Evolutionary conservation across 2,888 invertebrate species (phyloP).

Genomic region (Folsomia manolachei): DNA sequence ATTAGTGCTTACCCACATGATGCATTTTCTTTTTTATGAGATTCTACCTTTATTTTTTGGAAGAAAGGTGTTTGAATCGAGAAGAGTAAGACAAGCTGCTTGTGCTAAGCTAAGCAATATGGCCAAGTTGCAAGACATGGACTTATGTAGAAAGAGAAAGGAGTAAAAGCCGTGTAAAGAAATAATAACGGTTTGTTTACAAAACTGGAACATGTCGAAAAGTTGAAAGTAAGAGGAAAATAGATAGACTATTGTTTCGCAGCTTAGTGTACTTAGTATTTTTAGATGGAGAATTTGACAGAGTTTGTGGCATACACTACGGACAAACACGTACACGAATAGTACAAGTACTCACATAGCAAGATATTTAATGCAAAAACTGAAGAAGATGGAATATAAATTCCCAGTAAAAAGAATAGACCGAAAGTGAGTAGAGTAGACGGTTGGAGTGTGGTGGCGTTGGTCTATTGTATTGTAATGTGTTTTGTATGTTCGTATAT

Average conservation of each 20-base stretch:
- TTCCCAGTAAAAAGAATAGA: not conserved
- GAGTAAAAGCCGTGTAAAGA: not conserved
- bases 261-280: slow-evolving; percentile 13
- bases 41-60: slow-evolving; percentile 18
- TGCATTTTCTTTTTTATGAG: slow-evolving; percentile 20
- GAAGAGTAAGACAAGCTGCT: slow-evolving; percentile 13
- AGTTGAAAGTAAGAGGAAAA: slow-evolving; percentile 14
- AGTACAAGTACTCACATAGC: not conserved
- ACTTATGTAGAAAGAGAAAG: not conserved
- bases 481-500: too few relatives aligned
- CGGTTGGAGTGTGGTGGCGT: not conserved
- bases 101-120: not conserved
- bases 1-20: slow-evolving; percentile 16
- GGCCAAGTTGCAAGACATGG: not conserved
- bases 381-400: slow-evolving; percentile 6
- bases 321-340: too few relatives aligned
- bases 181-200: slow-evolving; percentile 22
- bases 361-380: slow-evolving; percentile 17
- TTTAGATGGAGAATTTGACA: too few relatives aligned
- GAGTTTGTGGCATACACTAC: too few relatives aligned
- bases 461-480: slow-evolving; percentile 7
- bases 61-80: slow-evolving; percentile 18
- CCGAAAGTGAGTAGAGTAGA: not conserved
- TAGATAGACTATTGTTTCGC: slow-evolving; percentile 14
- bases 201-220: slow-evolving; percentile 17